phyloP scores from a whole-genome alignment of 1,140 invertebrate genomes.

The Himalopsyche phryganea region DNA sequence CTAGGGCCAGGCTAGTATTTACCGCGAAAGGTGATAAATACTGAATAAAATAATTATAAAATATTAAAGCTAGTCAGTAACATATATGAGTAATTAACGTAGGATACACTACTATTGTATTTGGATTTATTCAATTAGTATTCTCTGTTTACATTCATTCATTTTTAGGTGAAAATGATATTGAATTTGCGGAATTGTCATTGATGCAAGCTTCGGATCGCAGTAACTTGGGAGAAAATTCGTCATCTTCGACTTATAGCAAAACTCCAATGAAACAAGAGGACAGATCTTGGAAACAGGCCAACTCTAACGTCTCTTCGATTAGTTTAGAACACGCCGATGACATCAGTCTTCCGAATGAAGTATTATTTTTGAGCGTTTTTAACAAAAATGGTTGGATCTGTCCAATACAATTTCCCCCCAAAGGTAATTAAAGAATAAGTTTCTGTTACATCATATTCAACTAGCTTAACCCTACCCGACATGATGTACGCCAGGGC shows the following conservation, averaged over 20 bases:
- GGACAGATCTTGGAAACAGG: slow-evolving; percentile 8
- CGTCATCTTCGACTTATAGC: slow-evolving; percentile 23
- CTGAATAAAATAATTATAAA: too few species aligned
- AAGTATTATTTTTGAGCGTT: slow-evolving; percentile 25
- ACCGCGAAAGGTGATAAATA: too few species aligned
- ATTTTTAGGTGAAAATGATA: slow-evolving; percentile 66
- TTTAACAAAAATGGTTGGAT: slow-evolving; percentile 34
- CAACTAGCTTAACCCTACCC: too few species aligned
- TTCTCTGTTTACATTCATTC: too few species aligned
- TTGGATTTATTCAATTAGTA: too few species aligned
- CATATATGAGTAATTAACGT: too few species aligned
- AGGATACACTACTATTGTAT: too few species aligned
- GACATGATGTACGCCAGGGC: too few species aligned
- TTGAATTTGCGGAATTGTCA: slow-evolving; percentile 65
- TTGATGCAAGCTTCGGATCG: slow-evolving; percentile 42
- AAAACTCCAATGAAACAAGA: slow-evolving; percentile 10
- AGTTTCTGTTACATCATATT: too few species aligned
- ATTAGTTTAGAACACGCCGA: neutral
- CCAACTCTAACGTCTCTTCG: slow-evolving; percentile 7
- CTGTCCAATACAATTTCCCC: slow-evolving; percentile 27
- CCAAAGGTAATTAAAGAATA: slow-evolving; percentile 18
- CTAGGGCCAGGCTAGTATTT: too few species aligned
- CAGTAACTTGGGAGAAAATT: slow-evolving; percentile 1
- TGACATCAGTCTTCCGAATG: slow-evolving; percentile 14
- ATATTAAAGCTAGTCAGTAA: too few species aligned